Conservation (phyloP, 2,797 vertebrate species). For the Sebastes vulpes region DNA sequence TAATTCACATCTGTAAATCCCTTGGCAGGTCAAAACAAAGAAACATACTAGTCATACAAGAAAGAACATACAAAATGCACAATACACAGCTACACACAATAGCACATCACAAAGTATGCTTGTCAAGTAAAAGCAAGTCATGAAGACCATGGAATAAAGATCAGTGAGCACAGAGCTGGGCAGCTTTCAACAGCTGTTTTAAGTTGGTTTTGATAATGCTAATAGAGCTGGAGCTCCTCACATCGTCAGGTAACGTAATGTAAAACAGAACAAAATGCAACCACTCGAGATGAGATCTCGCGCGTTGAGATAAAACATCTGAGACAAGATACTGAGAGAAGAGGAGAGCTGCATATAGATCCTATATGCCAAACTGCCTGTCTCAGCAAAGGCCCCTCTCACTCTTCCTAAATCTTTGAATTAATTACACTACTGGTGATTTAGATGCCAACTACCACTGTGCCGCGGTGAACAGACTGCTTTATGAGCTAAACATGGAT, state of each 20-base stretch:
- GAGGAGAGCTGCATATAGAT: not conserved
- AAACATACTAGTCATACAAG: too few relatives aligned
- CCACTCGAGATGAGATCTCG: not conserved
- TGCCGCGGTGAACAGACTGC: constrained; percentile 18
- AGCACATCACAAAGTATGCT: too few relatives aligned
- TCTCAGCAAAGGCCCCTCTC: constrained; percentile 43
- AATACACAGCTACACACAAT: too few relatives aligned
- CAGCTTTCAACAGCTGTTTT: too few relatives aligned
- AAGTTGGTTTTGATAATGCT: too few relatives aligned
- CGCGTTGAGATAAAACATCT: not conserved
- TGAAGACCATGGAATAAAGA: too few relatives aligned
- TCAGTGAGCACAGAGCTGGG: too few relatives aligned
- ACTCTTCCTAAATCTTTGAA: constrained; percentile 56
- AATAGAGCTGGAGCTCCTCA: too few relatives aligned
- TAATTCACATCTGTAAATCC: too few relatives aligned
- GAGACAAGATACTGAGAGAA: not conserved
- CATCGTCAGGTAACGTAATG: not conserved
- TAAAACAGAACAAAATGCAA: not conserved
- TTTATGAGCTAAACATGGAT: constrained; percentile 40
- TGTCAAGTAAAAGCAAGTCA: too few relatives aligned
- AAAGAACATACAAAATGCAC: too few relatives aligned
- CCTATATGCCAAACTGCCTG: not conserved
- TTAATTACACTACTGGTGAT: constrained; percentile 47
- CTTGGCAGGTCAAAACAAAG: too few relatives aligned
- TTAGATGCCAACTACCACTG: constrained; percentile 8